Evolutionary conservation across 2,797 vertebrate genomes (phyloP), one percentile per base, ranked within the genome.

Genomic region (Cynopterus sphinx): DNA sequence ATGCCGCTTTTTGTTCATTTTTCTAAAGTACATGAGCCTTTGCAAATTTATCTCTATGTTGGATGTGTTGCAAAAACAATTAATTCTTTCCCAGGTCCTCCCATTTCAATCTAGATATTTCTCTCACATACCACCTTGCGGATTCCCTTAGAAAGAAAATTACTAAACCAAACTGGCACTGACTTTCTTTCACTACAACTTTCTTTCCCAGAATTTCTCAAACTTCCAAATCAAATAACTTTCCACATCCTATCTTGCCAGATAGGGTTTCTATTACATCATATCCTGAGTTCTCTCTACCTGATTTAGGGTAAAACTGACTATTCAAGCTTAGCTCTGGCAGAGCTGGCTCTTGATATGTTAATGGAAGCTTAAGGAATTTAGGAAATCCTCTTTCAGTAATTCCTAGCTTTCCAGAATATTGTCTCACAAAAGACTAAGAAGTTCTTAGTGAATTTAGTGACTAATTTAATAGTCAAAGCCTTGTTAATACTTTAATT

Each of bases 301-400:
- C 19, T 74, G 31, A 17, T 5, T 82, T 65, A n/a, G 55, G 86
- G 85, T 83, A 92, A 94, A 95, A 86, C 22, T 70, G 49, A 39
- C 51, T 88, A 28, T 26, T 94, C n/a, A 79, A 84, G 74, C 78
- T 81, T 84, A n/a, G 51, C 57, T 92, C 31, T 63, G 24, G 67
- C 89, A 84, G 46, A 91, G 83, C 24, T 71, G 70, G 41, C 53
- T 96, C 59, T 96, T 97, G 74, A 94, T 88, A 88, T 89, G 49
- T 88, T 86, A 94, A 91, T 96, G 33, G 2, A 21, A 74, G n/a
- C 22, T 97, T 95, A 96, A 96, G 28, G 57, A 96, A 92, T 95
- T 97, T 91, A 89, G 88, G 96, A 97, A 94, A 96, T 86, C 68
- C 46, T 91, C 15, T 85, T 41, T 70, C 78, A 75, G n/a, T 67